Evolutionary conservation across 2,888 invertebrate species (phyloP), one percentile per base, ranked within the genome.

Genomic region (Clivina fossor): DNA sequence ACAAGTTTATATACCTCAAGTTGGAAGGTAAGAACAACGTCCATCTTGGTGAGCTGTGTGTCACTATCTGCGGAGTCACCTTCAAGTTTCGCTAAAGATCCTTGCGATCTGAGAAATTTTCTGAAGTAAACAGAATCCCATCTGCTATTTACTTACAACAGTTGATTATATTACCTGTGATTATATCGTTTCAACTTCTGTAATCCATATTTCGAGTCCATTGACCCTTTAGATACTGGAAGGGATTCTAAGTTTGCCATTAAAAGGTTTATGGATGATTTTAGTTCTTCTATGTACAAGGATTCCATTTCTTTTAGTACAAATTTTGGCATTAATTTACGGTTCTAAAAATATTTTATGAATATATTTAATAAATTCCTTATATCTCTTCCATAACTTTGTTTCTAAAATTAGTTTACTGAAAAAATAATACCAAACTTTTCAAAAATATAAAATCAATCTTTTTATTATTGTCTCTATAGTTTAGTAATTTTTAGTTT

Each of bases 291-390:
- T 69, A 98, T 90, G 80, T 96, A 99, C 70, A 99, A 83, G 49
- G 94, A 93, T 78, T 99, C 99, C 99, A 99, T 99, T 80, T 99
- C 99, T 83, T 99, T 99, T 66, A 99, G 84, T 62, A 99, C 96
- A 80, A 99, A 99, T 80, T 94, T 96, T 65, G 99, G 99, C 93
- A 96, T 94, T 69, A 97, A 77, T 78, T 95, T 94, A 66, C 94
- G 88, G 76, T 96, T 95, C 91, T 93, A 75, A 26, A 65, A 64
- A n/a, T n/a, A n/a, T n/a, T n/a, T n/a, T n/a, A n/a, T n/a, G n/a
- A 56, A 61, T 43, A 60, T 44, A 62, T 58, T 15, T 19, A 18
- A 22, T n/a, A n/a, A n/a, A n/a, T n/a, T 2, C n/a, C n/a, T n/a
- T n/a, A n/a, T n/a, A n/a, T n/a, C n/a, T n/a, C n/a, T n/a, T n/a